Percentiles rank a stretch among this genome's conserved stretches.
phyloP scores from a whole-genome alignment of 2,888 invertebrate species.

The Synergus japonicus region DNA sequence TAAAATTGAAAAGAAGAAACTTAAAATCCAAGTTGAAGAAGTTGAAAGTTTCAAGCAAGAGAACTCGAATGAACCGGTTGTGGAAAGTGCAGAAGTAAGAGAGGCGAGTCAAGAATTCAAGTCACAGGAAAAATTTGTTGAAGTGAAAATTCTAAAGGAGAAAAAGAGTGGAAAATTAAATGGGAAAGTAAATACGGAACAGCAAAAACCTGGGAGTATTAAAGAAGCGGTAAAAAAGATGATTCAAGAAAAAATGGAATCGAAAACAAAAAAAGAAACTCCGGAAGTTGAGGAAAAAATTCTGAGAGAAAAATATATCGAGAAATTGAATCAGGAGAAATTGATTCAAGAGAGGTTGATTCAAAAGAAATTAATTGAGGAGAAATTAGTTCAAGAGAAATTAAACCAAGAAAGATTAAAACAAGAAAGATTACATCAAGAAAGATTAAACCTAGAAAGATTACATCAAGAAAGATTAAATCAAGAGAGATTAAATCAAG shows the following conservation, averaged over 20 bases:
- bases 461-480: constrained; percentile 58
- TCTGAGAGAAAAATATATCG: constrained; percentile 60
- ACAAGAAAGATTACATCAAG: constrained; percentile 70
- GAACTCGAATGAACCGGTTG: not conserved
- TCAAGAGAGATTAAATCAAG: constrained; percentile 69
- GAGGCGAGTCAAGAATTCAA: not conserved
- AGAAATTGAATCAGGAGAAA: not conserved
- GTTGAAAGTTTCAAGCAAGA: not conserved
- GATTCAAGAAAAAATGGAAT: constrained; percentile 78
- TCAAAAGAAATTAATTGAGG: too few relatives aligned
- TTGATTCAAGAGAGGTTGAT: too few relatives aligned
- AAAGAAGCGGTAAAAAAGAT: constrained; percentile 71
- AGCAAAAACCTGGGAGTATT: constrained; percentile 53
- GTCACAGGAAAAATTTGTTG: constrained; percentile 48
- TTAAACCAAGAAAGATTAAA: constrained; percentile 58
- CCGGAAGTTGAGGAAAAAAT: constrained; percentile 59
- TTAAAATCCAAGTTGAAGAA: constrained; percentile 26
- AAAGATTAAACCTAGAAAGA: constrained; percentile 66
- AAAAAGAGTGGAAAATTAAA: constrained; percentile 44
- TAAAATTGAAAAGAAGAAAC: not conserved
- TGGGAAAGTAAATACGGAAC: constrained; percentile 8
- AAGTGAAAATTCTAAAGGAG: constrained; percentile 47
- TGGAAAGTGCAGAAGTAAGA: not conserved
- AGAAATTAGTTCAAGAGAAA: constrained; percentile 66
- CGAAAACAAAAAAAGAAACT: constrained; percentile 54